Evolutionary conservation across 2,113 vertebrate genomes (phyloP).

Genomic region (Hippocampus guttulatus): DNA sequence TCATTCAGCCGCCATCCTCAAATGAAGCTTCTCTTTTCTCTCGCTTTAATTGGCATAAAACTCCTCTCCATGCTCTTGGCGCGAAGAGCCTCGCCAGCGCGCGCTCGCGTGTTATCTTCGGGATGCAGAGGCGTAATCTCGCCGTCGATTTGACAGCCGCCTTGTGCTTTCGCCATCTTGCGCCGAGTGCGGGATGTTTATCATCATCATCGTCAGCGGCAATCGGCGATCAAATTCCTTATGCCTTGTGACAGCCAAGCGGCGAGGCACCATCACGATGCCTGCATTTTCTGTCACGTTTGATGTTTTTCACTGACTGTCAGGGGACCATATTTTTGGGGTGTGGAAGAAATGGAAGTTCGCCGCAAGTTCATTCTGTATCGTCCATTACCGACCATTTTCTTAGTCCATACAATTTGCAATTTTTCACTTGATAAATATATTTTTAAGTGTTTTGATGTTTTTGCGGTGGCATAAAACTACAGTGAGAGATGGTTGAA

Average conservation of each 20-base stretch:
- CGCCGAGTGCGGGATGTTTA: neutral
- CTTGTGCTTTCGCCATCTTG: constrained; percentile 28
- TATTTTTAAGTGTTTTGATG: neutral
- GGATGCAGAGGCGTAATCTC: constrained; percentile 30
- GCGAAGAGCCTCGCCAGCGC: neutral
- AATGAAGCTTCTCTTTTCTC: constrained; percentile 39
- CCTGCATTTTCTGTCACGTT: constrained; percentile 20
- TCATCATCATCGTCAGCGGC: constrained; percentile 8
- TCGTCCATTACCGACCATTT: constrained; percentile 33
- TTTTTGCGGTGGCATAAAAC: no score
- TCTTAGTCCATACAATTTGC: neutral
- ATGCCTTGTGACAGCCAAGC: constrained; percentile 10
- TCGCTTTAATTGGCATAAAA: constrained; percentile 40
- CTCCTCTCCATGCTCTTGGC: neutral
- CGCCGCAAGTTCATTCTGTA: constrained; percentile 30
- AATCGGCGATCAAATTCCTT: constrained; percentile 7
- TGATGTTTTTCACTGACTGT: constrained; percentile 31
- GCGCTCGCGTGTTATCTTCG: constrained; percentile 27
- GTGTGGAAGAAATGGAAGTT: constrained; percentile 19
- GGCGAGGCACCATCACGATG: neutral
- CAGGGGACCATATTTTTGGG: constrained; percentile 7
- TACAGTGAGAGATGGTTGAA: no score
- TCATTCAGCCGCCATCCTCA: constrained; percentile 42
- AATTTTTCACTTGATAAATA: neutral
- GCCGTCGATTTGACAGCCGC: constrained; percentile 15